Evolutionary conservation across 2,888 invertebrate species (phyloP).

Genomic region (Platycheirus albimanus): DNA sequence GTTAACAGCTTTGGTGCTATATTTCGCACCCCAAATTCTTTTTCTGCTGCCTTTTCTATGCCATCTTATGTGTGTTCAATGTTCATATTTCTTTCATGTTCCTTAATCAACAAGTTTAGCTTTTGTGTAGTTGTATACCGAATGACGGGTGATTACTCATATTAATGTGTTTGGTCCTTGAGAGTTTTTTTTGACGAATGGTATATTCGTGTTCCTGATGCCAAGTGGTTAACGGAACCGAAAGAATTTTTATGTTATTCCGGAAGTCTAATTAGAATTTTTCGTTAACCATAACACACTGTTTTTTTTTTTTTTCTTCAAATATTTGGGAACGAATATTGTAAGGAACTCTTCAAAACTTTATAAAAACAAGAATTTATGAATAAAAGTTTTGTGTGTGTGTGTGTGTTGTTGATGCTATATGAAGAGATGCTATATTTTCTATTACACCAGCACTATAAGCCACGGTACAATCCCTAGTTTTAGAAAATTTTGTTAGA

Average conservation of each 20-base stretch:
- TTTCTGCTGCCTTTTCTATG: conserved; percentile 8
- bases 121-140: conserved; percentile 64
- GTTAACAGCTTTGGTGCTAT: conserved; percentile 69
- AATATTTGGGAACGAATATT: neutral
- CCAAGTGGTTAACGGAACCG: conserved; percentile 40
- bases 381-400: no score
- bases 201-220: conserved; percentile 55
- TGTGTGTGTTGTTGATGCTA: no score
- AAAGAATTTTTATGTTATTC: conserved; percentile 49
- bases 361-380: no score
- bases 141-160: conserved; percentile 73
- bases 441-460: no score
- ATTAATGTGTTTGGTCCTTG: conserved; percentile 72
- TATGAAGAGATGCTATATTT: no score
- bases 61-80: neutral
- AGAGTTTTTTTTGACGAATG: conserved; percentile 67
- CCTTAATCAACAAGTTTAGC: conserved; percentile 73
- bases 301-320: no score
- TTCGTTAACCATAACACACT: conserved; percentile 24
- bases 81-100: conserved; percentile 61
- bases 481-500: no score
- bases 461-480: no score
- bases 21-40: conserved; percentile 58
- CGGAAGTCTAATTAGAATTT: conserved; percentile 71
- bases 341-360: neutral